These are phyloP conservation scores for Cepphus grylle DNA, from an alignment of 2,113 vertebrate species.

Conservation along the genomic window DNA sequence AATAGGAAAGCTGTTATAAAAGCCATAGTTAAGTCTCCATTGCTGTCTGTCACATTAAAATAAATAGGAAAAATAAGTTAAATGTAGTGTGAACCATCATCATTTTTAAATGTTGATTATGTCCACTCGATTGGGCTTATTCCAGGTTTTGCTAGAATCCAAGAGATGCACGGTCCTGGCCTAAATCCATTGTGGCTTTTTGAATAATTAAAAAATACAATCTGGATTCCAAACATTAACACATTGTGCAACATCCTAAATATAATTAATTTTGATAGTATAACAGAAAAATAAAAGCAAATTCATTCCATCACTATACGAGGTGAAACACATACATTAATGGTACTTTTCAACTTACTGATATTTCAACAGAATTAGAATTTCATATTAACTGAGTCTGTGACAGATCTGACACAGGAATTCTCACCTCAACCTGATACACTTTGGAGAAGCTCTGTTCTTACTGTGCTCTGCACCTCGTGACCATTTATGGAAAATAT, in stretches of 20 bases:
- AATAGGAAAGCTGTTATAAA: not conserved
- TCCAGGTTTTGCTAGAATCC: slow-evolving; percentile 12
- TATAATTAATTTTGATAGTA: not conserved
- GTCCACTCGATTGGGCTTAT: not conserved
- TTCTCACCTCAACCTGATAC: not conserved
- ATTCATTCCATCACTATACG: not conserved
- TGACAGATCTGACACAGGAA: not conserved
- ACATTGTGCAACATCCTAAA: not conserved
- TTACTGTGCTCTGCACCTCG: not conserved
- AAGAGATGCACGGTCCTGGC: not conserved
- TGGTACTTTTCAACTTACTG: not conserved
- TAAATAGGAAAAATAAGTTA: not conserved
- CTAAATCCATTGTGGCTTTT: slow-evolving; percentile 10
- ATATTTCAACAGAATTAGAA: not conserved
- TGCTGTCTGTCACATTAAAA: not conserved
- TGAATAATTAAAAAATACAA: slow-evolving; percentile 34
- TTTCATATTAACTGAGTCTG: not conserved
- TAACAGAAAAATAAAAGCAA: not conserved
- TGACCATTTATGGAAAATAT: not conserved
- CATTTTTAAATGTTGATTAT: not conserved
- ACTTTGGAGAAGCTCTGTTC: not conserved
- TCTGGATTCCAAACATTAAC: not conserved
- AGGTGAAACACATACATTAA: not conserved
- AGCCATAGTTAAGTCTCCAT: not conserved
- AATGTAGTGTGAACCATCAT: not conserved